Percentiles rank a stretch among this genome's conserved stretches.
phyloP scores from a whole-genome alignment of 2,888 invertebrate species.

The Cryptus armator region DNA sequence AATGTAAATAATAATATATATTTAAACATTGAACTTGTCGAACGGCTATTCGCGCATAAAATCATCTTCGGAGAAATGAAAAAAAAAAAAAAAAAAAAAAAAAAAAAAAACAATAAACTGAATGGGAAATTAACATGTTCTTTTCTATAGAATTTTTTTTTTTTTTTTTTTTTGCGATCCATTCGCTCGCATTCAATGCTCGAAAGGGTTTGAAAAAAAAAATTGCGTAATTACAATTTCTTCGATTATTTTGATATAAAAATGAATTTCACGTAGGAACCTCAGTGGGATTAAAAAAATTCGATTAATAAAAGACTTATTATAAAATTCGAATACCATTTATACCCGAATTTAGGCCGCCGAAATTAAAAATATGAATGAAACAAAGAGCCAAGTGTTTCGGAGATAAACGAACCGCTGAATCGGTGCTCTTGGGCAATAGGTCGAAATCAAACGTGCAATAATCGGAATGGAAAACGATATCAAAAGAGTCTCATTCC shows the following conservation, averaged over 20 bases:
- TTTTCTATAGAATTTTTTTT: no score
- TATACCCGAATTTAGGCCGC: neutral
- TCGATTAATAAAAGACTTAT: neutral
- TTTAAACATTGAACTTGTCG: neutral
- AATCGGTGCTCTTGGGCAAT: neutral
- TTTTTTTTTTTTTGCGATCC: no score
- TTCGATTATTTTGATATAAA: neutral
- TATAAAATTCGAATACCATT: neutral
- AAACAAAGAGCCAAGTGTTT: neutral
- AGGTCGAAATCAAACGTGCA: slow-evolving; percentile 19
- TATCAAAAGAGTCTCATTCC: slow-evolving; percentile 58
- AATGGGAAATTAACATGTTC: no score
- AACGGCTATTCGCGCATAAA: neutral
- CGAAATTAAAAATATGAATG: neutral
- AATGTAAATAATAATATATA: slow-evolving; percentile 38
- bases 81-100: neutral
- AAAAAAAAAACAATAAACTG: neutral
- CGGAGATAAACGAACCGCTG: neutral
- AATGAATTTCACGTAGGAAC: no score
- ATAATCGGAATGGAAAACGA: slow-evolving; percentile 47
- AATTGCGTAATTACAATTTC: no score
- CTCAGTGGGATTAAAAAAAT: no score
- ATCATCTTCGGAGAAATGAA: neutral
- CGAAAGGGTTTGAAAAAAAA: no score
- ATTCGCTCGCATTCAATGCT: no score